Conservation (phyloP, 1,140 invertebrate species). For the Homalodisca vitripennis region DNA sequence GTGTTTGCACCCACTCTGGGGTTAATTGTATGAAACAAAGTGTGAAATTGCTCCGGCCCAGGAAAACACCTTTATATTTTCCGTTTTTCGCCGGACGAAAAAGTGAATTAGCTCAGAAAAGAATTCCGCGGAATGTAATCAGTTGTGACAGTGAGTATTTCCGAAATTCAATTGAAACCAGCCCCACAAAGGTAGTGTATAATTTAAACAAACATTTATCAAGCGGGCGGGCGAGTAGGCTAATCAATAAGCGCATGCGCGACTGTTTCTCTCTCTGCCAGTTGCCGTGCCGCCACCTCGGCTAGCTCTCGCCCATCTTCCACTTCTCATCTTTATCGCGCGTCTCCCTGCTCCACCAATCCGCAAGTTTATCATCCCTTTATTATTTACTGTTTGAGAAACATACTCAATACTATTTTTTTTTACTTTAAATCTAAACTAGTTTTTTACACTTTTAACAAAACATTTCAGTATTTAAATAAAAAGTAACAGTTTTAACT, state of each 20-base stretch:
- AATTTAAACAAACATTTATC: constrained; percentile 27
- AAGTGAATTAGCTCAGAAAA: too few species aligned
- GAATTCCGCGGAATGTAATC: too few species aligned
- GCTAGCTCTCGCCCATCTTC: not conserved
- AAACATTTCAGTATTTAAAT: too few species aligned
- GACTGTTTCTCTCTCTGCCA: not conserved
- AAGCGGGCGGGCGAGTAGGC: not conserved
- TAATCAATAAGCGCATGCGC: constrained; percentile 4
- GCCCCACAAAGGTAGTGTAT: constrained; percentile 8
- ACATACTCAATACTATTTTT: not conserved
- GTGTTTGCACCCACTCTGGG: too few species aligned
- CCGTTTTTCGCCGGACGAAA: not conserved
- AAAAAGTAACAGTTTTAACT: too few species aligned
- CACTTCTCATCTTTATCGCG: constrained; percentile 16
- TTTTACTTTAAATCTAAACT: too few species aligned
- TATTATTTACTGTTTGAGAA: not conserved
- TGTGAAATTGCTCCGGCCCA: not conserved
- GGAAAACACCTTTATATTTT: not conserved
- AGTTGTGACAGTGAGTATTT: not conserved
- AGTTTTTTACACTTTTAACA: too few species aligned
- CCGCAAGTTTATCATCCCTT: constrained; percentile 1
- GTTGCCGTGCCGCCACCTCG: not conserved
- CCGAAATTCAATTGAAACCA: constrained; percentile 1
- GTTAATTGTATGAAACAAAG: not conserved
- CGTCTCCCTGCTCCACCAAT: constrained; percentile 4